Evolutionary conservation across 2,113 vertebrate species (phyloP), one percentile per base, ranked within the genome.

Genomic region (Corydoras maculifer): DNA sequence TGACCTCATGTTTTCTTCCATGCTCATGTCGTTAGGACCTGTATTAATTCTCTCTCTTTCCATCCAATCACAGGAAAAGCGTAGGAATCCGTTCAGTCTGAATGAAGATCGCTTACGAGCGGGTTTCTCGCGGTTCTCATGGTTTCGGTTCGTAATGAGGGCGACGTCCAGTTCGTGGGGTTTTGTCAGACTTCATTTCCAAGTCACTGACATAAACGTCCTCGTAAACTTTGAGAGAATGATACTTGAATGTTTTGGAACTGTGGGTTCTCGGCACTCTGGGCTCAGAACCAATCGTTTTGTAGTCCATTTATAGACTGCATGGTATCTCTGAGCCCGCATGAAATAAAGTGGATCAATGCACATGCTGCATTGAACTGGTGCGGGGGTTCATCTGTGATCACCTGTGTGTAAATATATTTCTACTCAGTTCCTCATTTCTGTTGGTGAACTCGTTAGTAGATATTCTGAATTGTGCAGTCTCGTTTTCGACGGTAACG

Each of bases 251-350:
- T 65, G 71, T 66, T 60, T 62, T 73, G 4, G 13, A 43, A 48
- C 30, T 58, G 53, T 57, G 58, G 4, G 57, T 73, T n/a, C 65
- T 54, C 50, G 32, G 3, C 48, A 74, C 25, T 59, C 68, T 59
- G 68, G 64, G 51, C 55, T 65, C 48, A 9, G 57, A 57, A 54
- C 13, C 29, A 8, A 32, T 15, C n/a, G 10, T 4, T 30, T 67
- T 13, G 8, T 73, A 9, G 60, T 62, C 64, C 55, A 3, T 9
- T 74, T 55, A 62, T 59, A 62, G 43, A 74, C 77, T 69, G 73
- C 73, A 75, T 75, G 73, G 73, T 60, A 71, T 65, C 57, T 3
- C n/a, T 54, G n/a, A 63, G 15, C 11, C 68, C 74, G 62, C 48
- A 54, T 70, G 69, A 43, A 25, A 30, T 3, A 71, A 73, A 8